phyloP scores from a whole-genome alignment of 2,888 invertebrate species.

The Tuta absoluta region DNA sequence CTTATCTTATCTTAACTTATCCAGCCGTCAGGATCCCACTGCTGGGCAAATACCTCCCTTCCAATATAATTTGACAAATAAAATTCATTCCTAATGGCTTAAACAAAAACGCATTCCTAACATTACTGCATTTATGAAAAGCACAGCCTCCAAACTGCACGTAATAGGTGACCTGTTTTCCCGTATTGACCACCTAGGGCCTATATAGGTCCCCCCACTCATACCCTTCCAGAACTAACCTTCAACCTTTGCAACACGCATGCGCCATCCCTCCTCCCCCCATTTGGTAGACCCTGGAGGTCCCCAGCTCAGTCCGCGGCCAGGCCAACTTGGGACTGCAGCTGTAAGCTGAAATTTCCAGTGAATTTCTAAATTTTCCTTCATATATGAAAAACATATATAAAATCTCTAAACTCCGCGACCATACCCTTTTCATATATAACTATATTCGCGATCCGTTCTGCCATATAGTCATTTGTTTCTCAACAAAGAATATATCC shows the following conservation, averaged over 20 bases:
- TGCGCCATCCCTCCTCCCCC: constrained; percentile 49
- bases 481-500: constrained; percentile 75
- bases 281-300: constrained; percentile 39
- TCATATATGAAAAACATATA: constrained; percentile 74
- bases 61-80: neutral
- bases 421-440: constrained; percentile 45
- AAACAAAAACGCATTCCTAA: neutral
- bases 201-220: constrained; percentile 25
- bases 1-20: no score
- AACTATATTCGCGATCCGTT: constrained; percentile 60
- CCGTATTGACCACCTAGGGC: constrained; percentile 42
- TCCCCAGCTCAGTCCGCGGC: constrained; percentile 50
- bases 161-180: constrained; percentile 29
- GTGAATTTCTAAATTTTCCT: constrained; percentile 37
- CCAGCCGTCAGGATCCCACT: no score
- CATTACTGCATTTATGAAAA: neutral
- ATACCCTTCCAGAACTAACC: constrained; percentile 49
- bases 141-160: neutral
- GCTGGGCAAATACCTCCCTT: no score
- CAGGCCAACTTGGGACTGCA: constrained; percentile 43
- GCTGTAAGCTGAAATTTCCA: constrained; percentile 39
- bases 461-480: constrained; percentile 66
- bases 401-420: constrained; percentile 50
- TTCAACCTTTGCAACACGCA: constrained; percentile 65
- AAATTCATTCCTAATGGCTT: neutral